Evolutionary conservation across 1,140 invertebrate species (phyloP).

Genomic region (Conus ventricosus): DNA sequence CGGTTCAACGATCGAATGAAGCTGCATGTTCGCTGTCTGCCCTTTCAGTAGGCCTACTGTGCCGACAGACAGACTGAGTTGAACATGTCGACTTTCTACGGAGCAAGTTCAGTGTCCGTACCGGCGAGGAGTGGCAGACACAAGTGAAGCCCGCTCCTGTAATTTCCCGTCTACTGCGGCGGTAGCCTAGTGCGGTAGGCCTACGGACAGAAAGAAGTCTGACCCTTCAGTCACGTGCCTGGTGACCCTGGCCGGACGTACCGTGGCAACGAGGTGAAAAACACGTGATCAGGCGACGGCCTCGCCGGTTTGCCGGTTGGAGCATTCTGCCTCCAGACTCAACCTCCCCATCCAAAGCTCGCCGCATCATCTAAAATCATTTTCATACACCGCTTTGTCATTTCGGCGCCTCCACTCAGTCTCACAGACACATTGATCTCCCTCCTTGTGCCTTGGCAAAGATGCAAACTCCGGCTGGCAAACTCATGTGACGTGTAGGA

Average conservation of each 20-base stretch:
- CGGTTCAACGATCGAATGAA: neutral
- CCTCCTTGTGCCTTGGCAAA: neutral
- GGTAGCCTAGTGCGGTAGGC: neutral
- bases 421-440: neutral
- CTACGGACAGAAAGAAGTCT: neutral
- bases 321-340: neutral
- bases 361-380: neutral
- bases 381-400: neutral
- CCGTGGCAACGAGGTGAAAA: slow-evolving; percentile 21
- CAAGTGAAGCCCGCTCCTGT: neutral
- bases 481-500: neutral
- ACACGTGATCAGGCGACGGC: slow-evolving; percentile 10
- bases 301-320: neutral
- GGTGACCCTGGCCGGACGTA: slow-evolving; percentile 24
- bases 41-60: neutral
- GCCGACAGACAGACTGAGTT: neutral
- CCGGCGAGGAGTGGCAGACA: neutral
- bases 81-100: neutral
- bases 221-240: slow-evolving; percentile 16
- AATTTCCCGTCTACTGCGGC: neutral
- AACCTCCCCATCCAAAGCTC: neutral
- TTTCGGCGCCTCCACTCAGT: neutral
- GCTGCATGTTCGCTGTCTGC: neutral
- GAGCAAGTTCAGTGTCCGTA: neutral
- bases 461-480: neutral